These are phyloP conservation scores for Archocentrus centrarchus DNA, from an alignment of 2,113 vertebrate genomes.

Conservation along the genomic window DNA sequence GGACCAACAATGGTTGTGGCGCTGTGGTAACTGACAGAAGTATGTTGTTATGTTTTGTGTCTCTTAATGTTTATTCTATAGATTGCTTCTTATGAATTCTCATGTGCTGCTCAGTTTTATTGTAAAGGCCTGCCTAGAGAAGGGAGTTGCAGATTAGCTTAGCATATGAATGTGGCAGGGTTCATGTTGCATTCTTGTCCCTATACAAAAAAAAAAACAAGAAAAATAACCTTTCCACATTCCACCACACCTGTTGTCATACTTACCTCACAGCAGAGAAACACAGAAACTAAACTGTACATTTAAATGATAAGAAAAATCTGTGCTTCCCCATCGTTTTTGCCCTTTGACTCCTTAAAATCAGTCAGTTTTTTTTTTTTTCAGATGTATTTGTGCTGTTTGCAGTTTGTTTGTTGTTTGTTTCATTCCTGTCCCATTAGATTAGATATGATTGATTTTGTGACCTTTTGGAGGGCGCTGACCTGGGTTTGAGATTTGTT, in stretches of 20 bases:
- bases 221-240: not conserved
- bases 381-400: not conserved
- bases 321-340: not conserved
- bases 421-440: not conserved
- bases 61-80: not conserved
- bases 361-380: not conserved
- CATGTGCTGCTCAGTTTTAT: no score
- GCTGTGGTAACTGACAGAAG: no score
- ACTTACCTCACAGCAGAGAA: not conserved
- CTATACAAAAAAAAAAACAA: not conserved
- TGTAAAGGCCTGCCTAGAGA: not conserved
- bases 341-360: not conserved
- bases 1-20: not conserved
- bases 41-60: not conserved
- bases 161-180: not conserved
- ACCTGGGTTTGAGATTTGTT: not conserved
- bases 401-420: fast-evolving
- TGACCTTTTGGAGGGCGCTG: not conserved
- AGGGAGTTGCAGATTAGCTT: not conserved
- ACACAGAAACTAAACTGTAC: not conserved
- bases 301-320: not conserved
- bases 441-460: not conserved
- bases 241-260: not conserved
- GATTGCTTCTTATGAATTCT: no score
- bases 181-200: not conserved